Conservation (phyloP, 2,113 vertebrate genomes). For the Neomonachus schauinslandi region DNA sequence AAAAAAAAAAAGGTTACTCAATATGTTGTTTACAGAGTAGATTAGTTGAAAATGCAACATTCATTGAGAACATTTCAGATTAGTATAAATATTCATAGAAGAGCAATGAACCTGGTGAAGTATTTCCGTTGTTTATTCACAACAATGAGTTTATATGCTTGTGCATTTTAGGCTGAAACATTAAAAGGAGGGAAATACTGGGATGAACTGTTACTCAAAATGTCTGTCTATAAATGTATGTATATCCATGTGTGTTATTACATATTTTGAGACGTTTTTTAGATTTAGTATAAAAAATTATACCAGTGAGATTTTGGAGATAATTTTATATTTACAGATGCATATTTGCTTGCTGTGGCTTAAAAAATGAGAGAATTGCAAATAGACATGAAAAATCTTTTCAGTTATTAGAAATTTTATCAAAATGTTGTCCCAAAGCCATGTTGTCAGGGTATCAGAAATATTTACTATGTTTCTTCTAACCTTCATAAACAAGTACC, state of each 20-base stretch:
- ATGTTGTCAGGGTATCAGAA: slow-evolving; percentile 41
- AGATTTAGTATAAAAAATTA: neutral
- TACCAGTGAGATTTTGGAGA: neutral
- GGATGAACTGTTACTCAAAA: neutral
- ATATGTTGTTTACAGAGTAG: neutral
- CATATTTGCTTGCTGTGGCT: neutral
- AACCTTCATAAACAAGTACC: slow-evolving; percentile 22
- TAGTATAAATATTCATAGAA: slow-evolving; percentile 46
- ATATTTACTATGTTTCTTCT: slow-evolving; percentile 54
- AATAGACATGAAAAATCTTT: slow-evolving; percentile 24
- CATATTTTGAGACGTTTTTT: slow-evolving; percentile 24
- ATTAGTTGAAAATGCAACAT: slow-evolving; percentile 52
- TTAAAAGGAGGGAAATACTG: neutral
- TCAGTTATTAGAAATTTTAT: slow-evolving; percentile 49
- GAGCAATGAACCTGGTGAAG: neutral
- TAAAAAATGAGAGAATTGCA: slow-evolving; percentile 27
- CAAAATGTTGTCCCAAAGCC: slow-evolving; percentile 35
- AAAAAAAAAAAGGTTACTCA: neutral
- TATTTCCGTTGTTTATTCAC: neutral
- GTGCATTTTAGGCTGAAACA: neutral
- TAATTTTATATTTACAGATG: slow-evolving; percentile 29
- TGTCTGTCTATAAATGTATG: neutral
- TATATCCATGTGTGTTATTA: neutral
- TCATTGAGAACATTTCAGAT: slow-evolving; percentile 20
- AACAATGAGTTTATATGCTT: neutral